Conservation (phyloP, 1,140 invertebrate species). For the Macrostomum lignano region DNA sequence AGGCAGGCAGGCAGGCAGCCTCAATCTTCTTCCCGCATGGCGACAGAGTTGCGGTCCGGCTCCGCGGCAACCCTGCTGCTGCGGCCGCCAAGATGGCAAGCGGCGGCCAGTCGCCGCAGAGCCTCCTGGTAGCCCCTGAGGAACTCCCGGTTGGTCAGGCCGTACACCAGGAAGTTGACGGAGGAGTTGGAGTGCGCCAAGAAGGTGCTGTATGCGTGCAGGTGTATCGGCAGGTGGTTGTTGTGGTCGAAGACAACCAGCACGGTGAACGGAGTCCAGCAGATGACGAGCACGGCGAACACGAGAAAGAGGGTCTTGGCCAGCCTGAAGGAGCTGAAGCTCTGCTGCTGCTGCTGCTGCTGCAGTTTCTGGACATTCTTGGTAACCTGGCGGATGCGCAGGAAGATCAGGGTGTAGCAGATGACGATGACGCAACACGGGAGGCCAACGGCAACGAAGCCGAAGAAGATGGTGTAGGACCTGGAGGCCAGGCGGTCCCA, state of each 20-base stretch:
- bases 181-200: constrained; percentile 1
- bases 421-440: constrained; percentile 13
- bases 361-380: constrained; percentile 1
- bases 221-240: background rate
- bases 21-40: too few species aligned
- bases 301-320: background rate
- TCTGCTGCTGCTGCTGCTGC: too few species aligned
- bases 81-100: too few species aligned
- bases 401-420: constrained; percentile 10
- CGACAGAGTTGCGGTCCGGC: too few species aligned
- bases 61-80: too few species aligned
- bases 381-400: background rate
- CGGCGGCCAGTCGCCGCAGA: too few species aligned
- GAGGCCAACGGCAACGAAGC: constrained; percentile 11
- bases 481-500: constrained; percentile 16
- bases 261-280: background rate
- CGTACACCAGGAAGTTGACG: background rate
- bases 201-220: background rate
- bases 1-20: too few species aligned
- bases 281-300: background rate
- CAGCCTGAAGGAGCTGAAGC: background rate
- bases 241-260: background rate
- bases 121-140: too few species aligned
- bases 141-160: background rate
- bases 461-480: constrained; percentile 16